A percentile compares a stretch with the other conserved stretches of the same genome.
Conservation (phyloP, 2,113 vertebrate species). For the Eptesicus fuscus region DNA sequence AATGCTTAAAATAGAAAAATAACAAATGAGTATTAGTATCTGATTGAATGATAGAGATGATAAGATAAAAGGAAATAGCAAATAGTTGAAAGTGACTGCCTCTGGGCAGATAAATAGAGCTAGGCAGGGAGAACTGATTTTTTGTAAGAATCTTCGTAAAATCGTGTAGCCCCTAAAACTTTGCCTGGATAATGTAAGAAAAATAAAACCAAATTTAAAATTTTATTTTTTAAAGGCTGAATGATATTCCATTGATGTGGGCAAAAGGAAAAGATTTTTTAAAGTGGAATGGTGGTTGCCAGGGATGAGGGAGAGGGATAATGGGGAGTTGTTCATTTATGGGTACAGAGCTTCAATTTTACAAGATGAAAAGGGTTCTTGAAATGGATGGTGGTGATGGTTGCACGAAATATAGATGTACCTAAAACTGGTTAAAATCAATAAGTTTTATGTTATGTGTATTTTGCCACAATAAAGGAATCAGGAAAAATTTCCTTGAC, state of each 20-base stretch:
- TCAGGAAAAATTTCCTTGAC: background rate
- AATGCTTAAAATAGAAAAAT: background rate
- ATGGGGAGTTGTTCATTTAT: background rate
- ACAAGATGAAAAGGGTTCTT: background rate
- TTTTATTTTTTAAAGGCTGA: background rate
- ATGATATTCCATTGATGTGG: background rate
- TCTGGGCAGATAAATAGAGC: background rate
- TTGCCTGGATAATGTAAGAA: background rate
- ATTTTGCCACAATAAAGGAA: background rate
- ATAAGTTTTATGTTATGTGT: background rate
- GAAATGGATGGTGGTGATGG: background rate
- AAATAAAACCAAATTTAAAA: background rate
- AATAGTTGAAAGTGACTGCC: background rate
- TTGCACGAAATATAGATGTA: background rate
- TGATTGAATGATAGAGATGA: background rate
- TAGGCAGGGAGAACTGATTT: background rate
- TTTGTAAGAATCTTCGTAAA: background rate
- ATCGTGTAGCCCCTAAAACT: background rate
- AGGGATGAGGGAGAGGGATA: background rate
- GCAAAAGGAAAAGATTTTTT: background rate
- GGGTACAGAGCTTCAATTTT: background rate
- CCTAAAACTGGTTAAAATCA: background rate
- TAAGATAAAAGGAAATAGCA: background rate
- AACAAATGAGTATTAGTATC: background rate
- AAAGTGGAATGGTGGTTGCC: background rate